Evolutionary conservation across 2,797 vertebrate species (phyloP).

Genomic region (Enteromius afrohamiltoni): DNA sequence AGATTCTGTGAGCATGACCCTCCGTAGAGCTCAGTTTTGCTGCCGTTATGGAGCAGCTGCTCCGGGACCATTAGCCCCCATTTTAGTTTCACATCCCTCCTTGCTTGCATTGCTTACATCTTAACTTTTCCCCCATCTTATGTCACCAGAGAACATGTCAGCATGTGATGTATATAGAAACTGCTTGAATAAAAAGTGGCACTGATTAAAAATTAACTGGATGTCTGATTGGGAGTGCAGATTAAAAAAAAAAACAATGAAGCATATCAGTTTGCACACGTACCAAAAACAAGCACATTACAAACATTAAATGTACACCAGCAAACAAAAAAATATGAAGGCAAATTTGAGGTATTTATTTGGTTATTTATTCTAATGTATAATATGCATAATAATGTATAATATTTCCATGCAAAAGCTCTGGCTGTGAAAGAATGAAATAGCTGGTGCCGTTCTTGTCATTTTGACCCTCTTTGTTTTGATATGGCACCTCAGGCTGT

Average conservation of each 20-base stretch:
- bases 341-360: conserved; percentile 2
- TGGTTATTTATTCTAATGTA: neutral
- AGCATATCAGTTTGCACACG: neutral
- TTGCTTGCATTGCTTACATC: conserved; percentile 14
- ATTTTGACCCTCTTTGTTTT: conserved; percentile 59
- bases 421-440: neutral
- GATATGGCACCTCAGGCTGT: conserved; percentile 57
- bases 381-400: neutral
- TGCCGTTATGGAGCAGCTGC: conserved; percentile 67
- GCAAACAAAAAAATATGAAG: neutral
- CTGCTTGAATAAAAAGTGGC: neutral
- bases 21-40: conserved; percentile 68
- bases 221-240: neutral
- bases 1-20: conserved; percentile 72
- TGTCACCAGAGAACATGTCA: neutral
- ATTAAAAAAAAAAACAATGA: neutral
- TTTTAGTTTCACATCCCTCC: conserved; percentile 62
- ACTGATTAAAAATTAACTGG: neutral
- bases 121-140: conserved; percentile 23
- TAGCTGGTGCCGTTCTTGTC: neutral
- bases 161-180: neutral
- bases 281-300: neutral
- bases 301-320: neutral
- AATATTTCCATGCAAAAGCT: neutral
- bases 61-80: conserved; percentile 53